Evolutionary conservation across 2,113 vertebrate genomes (phyloP).

Genomic region (Rutilus rutilus): DNA sequence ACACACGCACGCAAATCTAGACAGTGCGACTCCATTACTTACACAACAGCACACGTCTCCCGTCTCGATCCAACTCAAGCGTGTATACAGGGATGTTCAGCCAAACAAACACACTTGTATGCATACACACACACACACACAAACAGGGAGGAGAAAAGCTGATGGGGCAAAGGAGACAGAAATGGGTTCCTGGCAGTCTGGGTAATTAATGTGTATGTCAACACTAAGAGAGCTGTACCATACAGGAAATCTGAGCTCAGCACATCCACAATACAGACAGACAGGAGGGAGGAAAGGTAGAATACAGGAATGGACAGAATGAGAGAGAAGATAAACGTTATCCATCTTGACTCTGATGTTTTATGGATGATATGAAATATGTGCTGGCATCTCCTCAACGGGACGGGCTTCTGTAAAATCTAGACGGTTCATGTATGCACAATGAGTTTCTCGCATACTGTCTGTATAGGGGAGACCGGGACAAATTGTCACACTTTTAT

Average conservation of each 20-base stretch:
- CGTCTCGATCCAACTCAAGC: neutral
- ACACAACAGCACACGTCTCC: constrained; percentile 26
- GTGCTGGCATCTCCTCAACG: constrained; percentile 54
- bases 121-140: constrained; percentile 31
- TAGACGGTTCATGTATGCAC: neutral
- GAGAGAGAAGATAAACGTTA: constrained; percentile 70
- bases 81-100: constrained; percentile 2
- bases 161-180: constrained; percentile 66
- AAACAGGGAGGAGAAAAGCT: constrained; percentile 50
- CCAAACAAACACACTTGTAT: constrained; percentile 1
- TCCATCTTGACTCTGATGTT: constrained; percentile 69
- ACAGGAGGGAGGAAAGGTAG: constrained; percentile 37
- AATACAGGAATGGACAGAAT: constrained; percentile 55
- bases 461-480: neutral
- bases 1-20: constrained; percentile 9
- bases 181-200: constrained; percentile 71
- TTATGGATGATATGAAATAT: constrained; percentile 64
- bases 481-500: neutral
- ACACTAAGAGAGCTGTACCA: constrained; percentile 69
- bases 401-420: constrained; percentile 24
- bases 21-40: constrained; percentile 10
- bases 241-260: constrained; percentile 76
- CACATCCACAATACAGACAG: constrained; percentile 68
- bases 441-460: neutral
- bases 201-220: constrained; percentile 81